Conservation (phyloP, 2,113 vertebrate species). For the Brachypteracias leptosomus region DNA sequence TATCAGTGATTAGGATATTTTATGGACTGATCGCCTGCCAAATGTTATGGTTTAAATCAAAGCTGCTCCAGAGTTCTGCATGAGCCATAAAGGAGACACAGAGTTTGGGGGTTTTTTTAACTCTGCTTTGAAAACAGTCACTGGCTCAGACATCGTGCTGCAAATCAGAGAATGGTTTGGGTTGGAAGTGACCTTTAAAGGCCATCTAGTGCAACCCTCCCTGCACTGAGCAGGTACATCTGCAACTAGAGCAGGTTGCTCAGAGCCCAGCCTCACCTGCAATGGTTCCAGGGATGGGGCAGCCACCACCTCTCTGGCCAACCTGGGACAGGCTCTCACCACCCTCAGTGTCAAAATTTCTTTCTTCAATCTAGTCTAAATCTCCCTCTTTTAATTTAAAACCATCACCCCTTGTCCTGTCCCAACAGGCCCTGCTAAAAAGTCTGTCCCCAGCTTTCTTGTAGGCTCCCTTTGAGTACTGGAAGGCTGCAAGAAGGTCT, state of each 20-base stretch:
- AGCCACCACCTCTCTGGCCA: no score
- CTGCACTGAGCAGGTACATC: neutral
- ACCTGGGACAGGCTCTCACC: no score
- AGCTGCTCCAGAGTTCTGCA: neutral
- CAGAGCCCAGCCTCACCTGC: neutral
- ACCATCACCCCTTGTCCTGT: no score
- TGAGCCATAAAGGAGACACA: neutral
- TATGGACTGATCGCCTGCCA: conserved; percentile 15
- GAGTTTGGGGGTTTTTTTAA: neutral
- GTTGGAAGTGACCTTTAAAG: neutral
- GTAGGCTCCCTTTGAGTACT: no score
- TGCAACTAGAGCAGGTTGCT: neutral
- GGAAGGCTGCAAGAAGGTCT: no score
- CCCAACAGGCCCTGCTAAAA: no score
- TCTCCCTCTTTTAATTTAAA: no score
- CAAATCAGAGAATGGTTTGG: neutral
- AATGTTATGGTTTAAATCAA: conserved; percentile 25
- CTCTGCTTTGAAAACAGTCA: neutral
- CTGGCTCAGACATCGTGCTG: neutral
- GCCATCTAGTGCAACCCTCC: neutral
- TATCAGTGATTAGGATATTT: neutral
- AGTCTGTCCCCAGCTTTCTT: no score
- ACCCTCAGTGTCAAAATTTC: no score
- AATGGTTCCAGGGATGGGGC: no score
- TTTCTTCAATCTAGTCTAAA: no score